Evolutionary conservation across 2,113 vertebrate genomes (phyloP).

Genomic region (Hemiscyllium ocellatum): DNA sequence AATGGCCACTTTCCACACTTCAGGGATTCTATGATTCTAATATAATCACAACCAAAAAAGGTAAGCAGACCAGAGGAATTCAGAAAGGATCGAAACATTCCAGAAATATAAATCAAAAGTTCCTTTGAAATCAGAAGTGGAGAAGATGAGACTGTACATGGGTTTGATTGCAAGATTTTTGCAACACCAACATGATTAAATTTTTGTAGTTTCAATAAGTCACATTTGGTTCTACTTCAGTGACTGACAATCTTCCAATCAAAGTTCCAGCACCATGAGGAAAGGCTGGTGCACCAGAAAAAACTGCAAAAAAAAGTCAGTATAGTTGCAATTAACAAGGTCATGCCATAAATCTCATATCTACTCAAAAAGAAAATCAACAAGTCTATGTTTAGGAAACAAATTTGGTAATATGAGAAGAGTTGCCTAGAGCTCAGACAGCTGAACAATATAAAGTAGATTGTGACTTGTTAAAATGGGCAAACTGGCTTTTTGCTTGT

Average conservation of each 20-base stretch:
- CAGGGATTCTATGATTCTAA: no score
- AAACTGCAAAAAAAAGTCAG: background rate
- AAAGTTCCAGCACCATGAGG: background rate
- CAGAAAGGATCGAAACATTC: background rate
- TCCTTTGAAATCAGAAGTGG: background rate
- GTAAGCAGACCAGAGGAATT: background rate
- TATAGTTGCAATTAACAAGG: background rate
- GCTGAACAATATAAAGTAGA: background rate
- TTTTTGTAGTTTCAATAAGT: background rate
- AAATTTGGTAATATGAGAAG: conserved; percentile 8
- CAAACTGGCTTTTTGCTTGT: background rate
- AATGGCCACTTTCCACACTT: background rate
- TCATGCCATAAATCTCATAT: background rate
- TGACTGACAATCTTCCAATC: background rate
- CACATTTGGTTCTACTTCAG: background rate
- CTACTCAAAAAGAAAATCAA: background rate
- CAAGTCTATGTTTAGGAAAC: background rate
- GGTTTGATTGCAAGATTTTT: conserved; percentile 10
- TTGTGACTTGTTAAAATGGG: background rate
- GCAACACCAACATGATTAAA: background rate
- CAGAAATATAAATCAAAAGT: background rate
- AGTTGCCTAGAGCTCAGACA: background rate
- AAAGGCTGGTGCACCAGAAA: background rate
- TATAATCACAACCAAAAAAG: background rate
- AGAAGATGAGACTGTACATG: no score